Conservation (phyloP, 2,888 invertebrate genomes). For the Syrphus vitripennis region DNA sequence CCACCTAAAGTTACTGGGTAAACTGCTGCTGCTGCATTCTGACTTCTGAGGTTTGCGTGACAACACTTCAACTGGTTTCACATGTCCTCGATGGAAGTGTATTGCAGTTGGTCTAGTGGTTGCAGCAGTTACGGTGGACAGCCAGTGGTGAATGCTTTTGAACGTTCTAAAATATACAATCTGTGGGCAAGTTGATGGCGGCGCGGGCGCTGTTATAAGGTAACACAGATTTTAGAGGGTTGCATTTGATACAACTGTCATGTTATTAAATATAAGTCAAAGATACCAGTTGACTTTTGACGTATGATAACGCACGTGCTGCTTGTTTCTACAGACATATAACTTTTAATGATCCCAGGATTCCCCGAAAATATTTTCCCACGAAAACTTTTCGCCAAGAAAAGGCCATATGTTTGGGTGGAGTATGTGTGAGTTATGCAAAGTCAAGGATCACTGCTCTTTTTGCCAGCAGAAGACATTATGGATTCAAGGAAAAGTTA, state of each 20-base stretch:
- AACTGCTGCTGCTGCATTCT: constrained; percentile 10
- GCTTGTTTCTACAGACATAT: neutral
- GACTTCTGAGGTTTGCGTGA: constrained; percentile 64
- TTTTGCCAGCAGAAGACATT: constrained; percentile 28
- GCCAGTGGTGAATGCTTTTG: constrained; percentile 6
- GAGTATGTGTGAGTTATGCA: constrained; percentile 11
- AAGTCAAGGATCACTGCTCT: constrained; percentile 57
- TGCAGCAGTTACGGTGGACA: neutral
- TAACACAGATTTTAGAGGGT: constrained; percentile 33
- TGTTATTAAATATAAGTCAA: constrained; percentile 58
- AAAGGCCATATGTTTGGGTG: constrained; percentile 32
- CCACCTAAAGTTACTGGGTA: constrained; percentile 23
- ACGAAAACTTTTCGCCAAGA: constrained; percentile 44
- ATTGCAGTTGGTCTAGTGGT: neutral
- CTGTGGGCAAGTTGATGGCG: neutral
- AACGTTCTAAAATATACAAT: constrained; percentile 12
- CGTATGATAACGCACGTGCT: constrained; percentile 55
- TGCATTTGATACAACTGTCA: constrained; percentile 36
- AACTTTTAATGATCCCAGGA: constrained; percentile 37
- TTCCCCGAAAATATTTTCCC: constrained; percentile 43
- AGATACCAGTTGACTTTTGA: constrained; percentile 63
- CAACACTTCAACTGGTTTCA: constrained; percentile 67
- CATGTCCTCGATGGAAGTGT: constrained; percentile 59
- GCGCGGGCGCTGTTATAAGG: neutral
- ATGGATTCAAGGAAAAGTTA: constrained; percentile 38